These are phyloP conservation scores for Melangyna quadrimaculata DNA, from an alignment of 2,888 invertebrate species.

Conservation along the genomic window DNA sequence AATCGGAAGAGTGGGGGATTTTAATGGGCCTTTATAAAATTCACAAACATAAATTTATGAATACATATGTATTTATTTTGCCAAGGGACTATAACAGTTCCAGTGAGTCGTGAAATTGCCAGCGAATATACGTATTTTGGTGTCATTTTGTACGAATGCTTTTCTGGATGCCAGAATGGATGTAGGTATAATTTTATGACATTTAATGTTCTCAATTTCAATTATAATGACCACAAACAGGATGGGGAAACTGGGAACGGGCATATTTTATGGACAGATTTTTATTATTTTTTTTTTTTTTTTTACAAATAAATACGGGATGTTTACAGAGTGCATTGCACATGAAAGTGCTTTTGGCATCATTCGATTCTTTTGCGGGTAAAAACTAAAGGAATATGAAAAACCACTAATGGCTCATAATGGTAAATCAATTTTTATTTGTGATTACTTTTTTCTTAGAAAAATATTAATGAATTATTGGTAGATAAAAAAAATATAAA, in stretches of 20 bases:
- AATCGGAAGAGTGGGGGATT: conserved; percentile 38
- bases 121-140: conserved; percentile 3
- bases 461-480: not conserved
- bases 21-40: conserved; percentile 51
- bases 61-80: not conserved
- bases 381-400: conserved; percentile 4
- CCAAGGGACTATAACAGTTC: not conserved
- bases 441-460: not conserved
- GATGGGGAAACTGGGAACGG: conserved; percentile 13
- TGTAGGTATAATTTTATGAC: conserved; percentile 49
- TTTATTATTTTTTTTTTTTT: not conserved
- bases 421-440: conserved; percentile 17
- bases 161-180: conserved; percentile 15
- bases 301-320: not conserved
- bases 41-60: not conserved
- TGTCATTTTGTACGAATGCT: conserved; percentile 28
- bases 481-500: not conserved
- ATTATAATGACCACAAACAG: conserved; percentile 51
- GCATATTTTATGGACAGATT: conserved; percentile 5
- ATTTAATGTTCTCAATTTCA: conserved; percentile 60
- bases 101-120: conserved; percentile 55
- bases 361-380: not conserved
- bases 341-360: not conserved
- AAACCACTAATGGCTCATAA: conserved; percentile 17
- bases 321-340: conserved; percentile 21